Evolutionary conservation across 2,888 invertebrate genomes (phyloP).

Genomic region (Epistrophe eligans): DNA sequence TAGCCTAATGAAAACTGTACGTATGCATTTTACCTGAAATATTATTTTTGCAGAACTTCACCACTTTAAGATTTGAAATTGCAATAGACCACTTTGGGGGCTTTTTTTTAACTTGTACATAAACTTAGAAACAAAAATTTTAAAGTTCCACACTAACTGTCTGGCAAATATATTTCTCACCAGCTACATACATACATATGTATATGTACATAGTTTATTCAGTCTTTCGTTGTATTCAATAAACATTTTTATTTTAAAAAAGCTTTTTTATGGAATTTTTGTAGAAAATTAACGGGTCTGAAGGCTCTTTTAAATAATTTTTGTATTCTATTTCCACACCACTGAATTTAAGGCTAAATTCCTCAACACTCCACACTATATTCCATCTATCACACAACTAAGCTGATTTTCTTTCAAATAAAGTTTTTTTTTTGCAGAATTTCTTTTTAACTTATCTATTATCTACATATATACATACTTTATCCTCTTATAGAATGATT

Average conservation of each 20-base stretch:
- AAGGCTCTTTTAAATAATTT: constrained; percentile 6
- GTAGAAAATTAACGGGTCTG: background rate
- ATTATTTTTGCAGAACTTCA: background rate
- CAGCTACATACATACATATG: background rate
- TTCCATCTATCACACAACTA: constrained; percentile 17
- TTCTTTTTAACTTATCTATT: constrained; percentile 11
- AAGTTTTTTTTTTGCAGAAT: constrained; percentile 13
- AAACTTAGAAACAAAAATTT: background rate
- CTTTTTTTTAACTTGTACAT: constrained; percentile 14
- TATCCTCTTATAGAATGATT: constrained; percentile 61
- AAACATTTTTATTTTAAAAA: constrained; percentile 1
- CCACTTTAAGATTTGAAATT: background rate
- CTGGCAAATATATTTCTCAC: background rate
- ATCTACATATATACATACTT: constrained; percentile 15
- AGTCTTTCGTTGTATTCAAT: background rate
- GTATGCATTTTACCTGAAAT: background rate
- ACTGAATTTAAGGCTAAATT: constrained; percentile 3
- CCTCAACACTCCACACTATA: constrained; percentile 19
- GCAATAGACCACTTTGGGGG: constrained; percentile 2
- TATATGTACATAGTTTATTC: background rate
- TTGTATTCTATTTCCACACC: background rate
- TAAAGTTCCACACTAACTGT: background rate
- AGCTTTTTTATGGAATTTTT: background rate
- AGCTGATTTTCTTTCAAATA: constrained; percentile 24
- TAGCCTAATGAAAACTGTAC: background rate